These are phyloP conservation scores for Kradibia gibbosae DNA, from an alignment of 1,140 invertebrate genomes.

Conservation along the genomic window DNA sequence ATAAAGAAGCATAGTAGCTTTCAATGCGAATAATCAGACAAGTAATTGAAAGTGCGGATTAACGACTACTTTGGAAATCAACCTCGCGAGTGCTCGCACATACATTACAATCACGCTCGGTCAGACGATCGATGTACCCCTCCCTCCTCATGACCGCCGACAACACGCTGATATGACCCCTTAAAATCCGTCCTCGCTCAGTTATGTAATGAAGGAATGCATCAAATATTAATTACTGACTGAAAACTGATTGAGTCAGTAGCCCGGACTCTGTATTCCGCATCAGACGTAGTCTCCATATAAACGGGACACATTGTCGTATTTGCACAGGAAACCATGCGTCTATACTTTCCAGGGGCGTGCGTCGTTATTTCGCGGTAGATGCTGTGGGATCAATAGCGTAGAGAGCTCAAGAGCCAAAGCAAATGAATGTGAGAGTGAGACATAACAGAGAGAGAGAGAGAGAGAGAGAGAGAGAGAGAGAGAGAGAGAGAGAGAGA, in stretches of 20 bases:
- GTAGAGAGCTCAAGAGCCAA: constrained; percentile 67
- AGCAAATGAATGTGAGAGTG: constrained; percentile 56
- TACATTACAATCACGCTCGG: not conserved
- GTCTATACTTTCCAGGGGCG: constrained; percentile 58
- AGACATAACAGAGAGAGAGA: constrained; percentile 52
- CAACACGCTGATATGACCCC: no score
- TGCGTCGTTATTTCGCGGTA: constrained; percentile 73
- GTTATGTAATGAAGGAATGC: not conserved
- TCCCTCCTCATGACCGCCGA: not conserved
- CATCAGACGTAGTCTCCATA: not conserved
- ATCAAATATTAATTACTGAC: not conserved
- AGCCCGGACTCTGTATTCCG: not conserved
- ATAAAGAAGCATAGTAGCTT: not conserved
- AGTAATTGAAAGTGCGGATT: not conserved
- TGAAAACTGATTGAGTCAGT: constrained; percentile 14
- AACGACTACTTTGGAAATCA: not conserved
- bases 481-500: constrained; percentile 35
- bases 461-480: constrained; percentile 57
- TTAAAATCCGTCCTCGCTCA: not conserved
- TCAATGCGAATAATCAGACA: not conserved
- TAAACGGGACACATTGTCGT: constrained; percentile 14
- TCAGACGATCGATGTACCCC: not conserved
- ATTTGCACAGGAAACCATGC: not conserved
- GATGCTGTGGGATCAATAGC: constrained; percentile 74
- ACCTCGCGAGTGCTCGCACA: not conserved